These are phyloP conservation scores for Porites lobata DNA, from an alignment of 92 coral and sea anemone species.

Conservation along the genomic window DNA sequence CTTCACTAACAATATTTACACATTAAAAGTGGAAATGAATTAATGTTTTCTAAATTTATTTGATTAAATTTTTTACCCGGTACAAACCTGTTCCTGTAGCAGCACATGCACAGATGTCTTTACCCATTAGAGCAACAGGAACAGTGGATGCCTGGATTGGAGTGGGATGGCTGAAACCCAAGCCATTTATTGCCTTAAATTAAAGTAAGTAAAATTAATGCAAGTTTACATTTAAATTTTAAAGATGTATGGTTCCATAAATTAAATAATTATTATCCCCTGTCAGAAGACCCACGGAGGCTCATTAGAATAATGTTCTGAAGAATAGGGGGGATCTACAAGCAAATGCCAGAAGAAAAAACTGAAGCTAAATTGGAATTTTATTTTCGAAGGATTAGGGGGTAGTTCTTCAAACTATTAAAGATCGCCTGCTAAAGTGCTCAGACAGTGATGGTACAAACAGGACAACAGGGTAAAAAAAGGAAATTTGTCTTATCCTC, in stretches of 20 bases:
- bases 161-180: conserved; percentile 94
- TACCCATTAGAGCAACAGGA: conserved; percentile 99
- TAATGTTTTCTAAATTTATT: neutral
- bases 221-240: neutral
- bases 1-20: no score
- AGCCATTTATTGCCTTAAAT: conserved; percentile 88
- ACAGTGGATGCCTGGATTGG: conserved; percentile 96
- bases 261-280: no score
- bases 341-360: neutral
- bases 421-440: no score
- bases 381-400: no score
- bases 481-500: no score
- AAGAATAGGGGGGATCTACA: neutral
- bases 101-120: conserved; percentile 98
- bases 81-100: conserved; percentile 97
- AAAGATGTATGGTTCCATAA: neutral
- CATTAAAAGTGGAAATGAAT: neutral
- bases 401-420: no score
- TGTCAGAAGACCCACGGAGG: no score
- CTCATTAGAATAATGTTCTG: no score
- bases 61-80: no score
- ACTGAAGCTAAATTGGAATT: neutral
- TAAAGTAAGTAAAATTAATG: neutral
- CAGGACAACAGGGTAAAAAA: no score
- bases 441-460: no score